Conservation (phyloP, 2,113 vertebrate genomes). For the Alethe diademata region DNA sequence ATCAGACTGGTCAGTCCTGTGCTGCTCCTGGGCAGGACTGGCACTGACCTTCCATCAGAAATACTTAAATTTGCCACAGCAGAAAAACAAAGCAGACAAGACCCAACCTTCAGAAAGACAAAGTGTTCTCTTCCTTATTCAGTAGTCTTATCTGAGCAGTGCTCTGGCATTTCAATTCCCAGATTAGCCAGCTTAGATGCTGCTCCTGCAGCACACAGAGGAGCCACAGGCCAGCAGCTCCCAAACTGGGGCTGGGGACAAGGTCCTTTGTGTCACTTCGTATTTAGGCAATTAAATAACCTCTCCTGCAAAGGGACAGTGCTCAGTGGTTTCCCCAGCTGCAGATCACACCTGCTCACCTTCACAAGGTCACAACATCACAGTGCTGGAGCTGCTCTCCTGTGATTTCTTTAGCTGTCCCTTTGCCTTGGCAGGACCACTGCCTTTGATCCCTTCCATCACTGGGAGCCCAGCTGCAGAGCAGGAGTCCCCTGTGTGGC, state of each 20-base stretch:
- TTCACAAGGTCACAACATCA: neutral
- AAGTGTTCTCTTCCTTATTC: neutral
- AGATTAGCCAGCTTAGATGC: neutral
- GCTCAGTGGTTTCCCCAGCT: neutral
- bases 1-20: neutral
- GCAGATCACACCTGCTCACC: neutral
- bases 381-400: rapidly evolving
- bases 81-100: neutral
- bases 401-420: neutral
- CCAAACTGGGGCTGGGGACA: neutral
- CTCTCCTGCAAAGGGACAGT: neutral
- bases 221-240: constrained; percentile 13
- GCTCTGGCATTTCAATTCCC: neutral
- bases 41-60: neutral
- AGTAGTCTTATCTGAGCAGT: constrained; percentile 21
- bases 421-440: neutral
- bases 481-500: neutral
- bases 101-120: neutral
- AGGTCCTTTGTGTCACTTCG: neutral
- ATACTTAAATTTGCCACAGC: neutral
- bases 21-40: neutral
- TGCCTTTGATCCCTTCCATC: neutral
- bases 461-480: neutral
- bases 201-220: rapidly evolving
- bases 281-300: neutral